phyloP scores from a whole-genome alignment of 1,140 invertebrate genomes.

The Megalopta genalis region DNA sequence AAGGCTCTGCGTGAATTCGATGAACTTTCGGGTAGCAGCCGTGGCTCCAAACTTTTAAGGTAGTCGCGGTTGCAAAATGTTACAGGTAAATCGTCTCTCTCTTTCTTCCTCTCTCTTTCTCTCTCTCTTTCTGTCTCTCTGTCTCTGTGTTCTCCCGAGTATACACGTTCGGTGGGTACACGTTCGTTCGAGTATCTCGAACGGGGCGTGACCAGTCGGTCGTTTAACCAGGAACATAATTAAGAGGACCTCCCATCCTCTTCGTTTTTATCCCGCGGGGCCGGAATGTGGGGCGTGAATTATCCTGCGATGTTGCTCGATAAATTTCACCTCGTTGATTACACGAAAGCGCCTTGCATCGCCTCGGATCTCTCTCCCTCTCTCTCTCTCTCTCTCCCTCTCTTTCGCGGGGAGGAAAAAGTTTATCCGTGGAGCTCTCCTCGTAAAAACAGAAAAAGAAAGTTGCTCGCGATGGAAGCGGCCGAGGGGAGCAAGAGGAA shows the following conservation, averaged over 20 bases:
- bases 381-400: too few relatives aligned
- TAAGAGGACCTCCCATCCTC: slow-evolving; percentile 46
- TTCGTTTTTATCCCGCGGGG: slow-evolving; percentile 36
- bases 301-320: slow-evolving; percentile 59
- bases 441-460: slow-evolving; percentile 11
- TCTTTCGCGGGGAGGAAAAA: slow-evolving; percentile 13
- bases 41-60: slow-evolving; percentile 33
- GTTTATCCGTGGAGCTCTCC: slow-evolving; percentile 26
- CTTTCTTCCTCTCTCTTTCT: too few relatives aligned
- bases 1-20: slow-evolving; percentile 31
- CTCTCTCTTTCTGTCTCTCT: not conserved
- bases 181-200: slow-evolving; percentile 43
- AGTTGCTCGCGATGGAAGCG: too few relatives aligned
- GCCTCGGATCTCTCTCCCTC: too few relatives aligned
- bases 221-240: slow-evolving; percentile 65
- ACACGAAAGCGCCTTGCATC: slow-evolving; percentile 27
- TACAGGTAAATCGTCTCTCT: slow-evolving; percentile 38
- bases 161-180: not conserved
- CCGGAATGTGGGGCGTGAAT: slow-evolving; percentile 59
- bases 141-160: not conserved
- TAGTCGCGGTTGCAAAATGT: slow-evolving; percentile 31
- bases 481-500: not conserved
- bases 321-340: slow-evolving; percentile 66
- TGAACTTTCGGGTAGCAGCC: slow-evolving; percentile 35
- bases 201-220: slow-evolving; percentile 53